These are phyloP conservation scores for Lacerta bilineata DNA, from an alignment of 2,797 vertebrate species.

Conservation along the genomic window DNA sequence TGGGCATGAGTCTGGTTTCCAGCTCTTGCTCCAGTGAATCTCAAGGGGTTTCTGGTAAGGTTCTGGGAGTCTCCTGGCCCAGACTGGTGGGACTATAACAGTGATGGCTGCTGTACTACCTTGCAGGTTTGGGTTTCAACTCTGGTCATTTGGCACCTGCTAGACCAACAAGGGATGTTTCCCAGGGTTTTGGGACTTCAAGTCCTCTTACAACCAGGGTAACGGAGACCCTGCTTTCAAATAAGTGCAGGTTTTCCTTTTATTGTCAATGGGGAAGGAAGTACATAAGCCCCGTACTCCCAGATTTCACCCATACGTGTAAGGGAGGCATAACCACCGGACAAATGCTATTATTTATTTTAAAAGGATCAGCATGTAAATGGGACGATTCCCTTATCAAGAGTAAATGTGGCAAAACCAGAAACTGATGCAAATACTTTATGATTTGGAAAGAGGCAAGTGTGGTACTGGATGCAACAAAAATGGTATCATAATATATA, in stretches of 20 bases:
- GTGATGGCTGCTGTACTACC: no score
- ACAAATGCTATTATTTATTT: background rate
- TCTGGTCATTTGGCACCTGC: no score
- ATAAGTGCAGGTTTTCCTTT: background rate
- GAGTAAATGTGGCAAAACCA: background rate
- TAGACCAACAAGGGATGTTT: no score
- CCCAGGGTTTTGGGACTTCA: no score
- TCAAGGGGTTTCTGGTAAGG: no score
- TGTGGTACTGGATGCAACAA: background rate
- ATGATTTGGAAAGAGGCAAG: background rate
- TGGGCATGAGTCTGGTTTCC: no score
- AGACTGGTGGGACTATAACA: no score
- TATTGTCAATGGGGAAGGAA: background rate
- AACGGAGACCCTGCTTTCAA: background rate
- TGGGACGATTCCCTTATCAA: background rate
- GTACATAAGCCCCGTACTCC: background rate
- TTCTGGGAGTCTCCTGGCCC: no score
- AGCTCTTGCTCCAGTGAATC: no score
- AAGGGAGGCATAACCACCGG: background rate
- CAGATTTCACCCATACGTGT: background rate
- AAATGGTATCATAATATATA: background rate
- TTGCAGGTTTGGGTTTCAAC: no score
- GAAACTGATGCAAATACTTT: conserved; percentile 3
- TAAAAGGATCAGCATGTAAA: background rate
- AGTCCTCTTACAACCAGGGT: no score